These are phyloP conservation scores for Eptesicus fuscus DNA, from an alignment of 2,113 vertebrate genomes.

Conservation along the genomic window DNA sequence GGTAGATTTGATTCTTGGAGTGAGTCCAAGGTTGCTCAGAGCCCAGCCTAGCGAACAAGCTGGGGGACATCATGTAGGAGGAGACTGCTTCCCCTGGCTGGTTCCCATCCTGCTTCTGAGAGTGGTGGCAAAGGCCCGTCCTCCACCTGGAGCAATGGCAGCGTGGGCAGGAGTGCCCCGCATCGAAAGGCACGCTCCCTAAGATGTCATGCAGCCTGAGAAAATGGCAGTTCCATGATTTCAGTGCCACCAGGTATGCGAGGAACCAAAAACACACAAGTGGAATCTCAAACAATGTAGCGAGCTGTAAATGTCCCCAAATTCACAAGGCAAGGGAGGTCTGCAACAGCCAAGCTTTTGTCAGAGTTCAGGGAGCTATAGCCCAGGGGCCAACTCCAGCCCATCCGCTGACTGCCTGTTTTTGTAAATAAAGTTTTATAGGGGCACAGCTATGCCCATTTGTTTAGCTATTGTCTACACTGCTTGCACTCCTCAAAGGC, in stretches of 20 bases:
- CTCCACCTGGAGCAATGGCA: neutral
- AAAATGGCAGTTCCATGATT: neutral
- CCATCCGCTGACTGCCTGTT: neutral
- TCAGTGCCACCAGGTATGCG: neutral
- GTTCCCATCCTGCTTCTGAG: neutral
- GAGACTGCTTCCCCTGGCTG: neutral
- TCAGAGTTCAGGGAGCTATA: neutral
- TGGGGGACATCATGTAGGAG: neutral
- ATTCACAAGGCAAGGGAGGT: neutral
- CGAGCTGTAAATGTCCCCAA: neutral
- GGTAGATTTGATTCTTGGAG: neutral
- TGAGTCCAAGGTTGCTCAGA: neutral
- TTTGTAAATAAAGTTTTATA: slow-evolving; percentile 37
- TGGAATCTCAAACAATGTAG: neutral
- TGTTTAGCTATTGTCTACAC: neutral
- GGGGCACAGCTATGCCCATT: neutral
- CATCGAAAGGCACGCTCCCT: neutral
- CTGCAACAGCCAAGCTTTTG: neutral
- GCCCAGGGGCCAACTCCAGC: neutral
- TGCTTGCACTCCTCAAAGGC: neutral
- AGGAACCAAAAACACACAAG: neutral
- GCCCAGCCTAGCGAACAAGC: neutral
- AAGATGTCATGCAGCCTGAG: neutral
- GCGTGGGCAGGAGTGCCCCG: too few relatives aligned
- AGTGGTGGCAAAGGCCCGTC: neutral